These are phyloP conservation scores for Rhagonycha lutea DNA, from an alignment of 2,888 invertebrate species.

Conservation along the genomic window DNA sequence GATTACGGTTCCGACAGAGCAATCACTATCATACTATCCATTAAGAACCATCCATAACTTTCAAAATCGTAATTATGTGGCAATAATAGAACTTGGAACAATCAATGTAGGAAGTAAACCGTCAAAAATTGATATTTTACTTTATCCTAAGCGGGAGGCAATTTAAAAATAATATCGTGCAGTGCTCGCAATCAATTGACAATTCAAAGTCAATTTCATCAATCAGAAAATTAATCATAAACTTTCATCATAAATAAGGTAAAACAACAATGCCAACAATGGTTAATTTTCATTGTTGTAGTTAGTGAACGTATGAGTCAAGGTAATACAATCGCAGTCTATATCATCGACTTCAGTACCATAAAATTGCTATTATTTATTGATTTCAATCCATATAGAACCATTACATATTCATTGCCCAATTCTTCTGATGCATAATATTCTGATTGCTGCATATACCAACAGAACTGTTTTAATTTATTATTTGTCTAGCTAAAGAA, in stretches of 20 bases:
- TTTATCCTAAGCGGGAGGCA: neutral
- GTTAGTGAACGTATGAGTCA: neutral
- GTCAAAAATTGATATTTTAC: neutral
- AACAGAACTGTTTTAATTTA: neutral
- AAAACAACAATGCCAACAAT: neutral
- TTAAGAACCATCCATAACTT: neutral
- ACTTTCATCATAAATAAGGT: neutral
- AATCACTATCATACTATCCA: neutral
- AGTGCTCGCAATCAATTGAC: neutral
- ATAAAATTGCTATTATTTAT: neutral
- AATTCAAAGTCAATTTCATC: neutral
- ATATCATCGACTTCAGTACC: neutral
- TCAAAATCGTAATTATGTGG: neutral
- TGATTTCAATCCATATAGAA: neutral
- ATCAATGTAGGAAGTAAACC: neutral
- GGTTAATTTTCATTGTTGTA: neutral
- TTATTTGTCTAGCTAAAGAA: neutral
- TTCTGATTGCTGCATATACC: neutral
- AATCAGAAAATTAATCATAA: neutral
- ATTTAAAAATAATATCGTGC: neutral
- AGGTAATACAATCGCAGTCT: neutral
- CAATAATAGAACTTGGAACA: neutral
- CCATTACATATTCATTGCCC: neutral
- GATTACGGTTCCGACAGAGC: neutral
- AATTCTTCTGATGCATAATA: neutral